Evolutionary conservation across 2,113 vertebrate species (phyloP), one percentile per base, ranked within the genome.

Genomic region (Sphyrna mokarran): DNA sequence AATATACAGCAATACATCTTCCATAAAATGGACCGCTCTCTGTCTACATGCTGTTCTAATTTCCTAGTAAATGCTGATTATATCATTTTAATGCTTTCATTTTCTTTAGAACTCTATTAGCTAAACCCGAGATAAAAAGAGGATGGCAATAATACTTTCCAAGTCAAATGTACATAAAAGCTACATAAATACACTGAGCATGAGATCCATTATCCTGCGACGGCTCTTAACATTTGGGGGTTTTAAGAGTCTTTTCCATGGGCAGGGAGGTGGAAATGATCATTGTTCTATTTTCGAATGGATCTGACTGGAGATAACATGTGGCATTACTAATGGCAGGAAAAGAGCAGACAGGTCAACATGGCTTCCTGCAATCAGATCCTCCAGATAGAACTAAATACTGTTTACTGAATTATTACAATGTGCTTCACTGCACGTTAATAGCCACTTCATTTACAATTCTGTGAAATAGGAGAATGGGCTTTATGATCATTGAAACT

Each of bases 311-410:
- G 97, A 97, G 97, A 97, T 96, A 97, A 96, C 96, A 95, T 96
- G 96, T 90, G 63, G 96, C 96, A 96, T 96, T 96, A 97, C 96
- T 96, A 96, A 97, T 97, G 97, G 97, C 97, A 97, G 97, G 97
- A 98, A 98, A 96, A 97, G 94, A 96, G 14, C 94, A 95, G 93
- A 72, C 95, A 96, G 97, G 97, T 97, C 97, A 97, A 97, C 97
- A 97, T 96, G 93, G 96, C 96, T 98, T 98, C 97, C 97, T 97
- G 97, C 97, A 98, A 98, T 97, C 96, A 96, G 97, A 96, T 96
- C 3, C 70, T 96, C 98, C 97, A 87, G 96, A 97, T 97, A 96
- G 18, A 68, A 90, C 37, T 63, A 93, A 66, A 66, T 66, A 97
- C 97, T 96, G 95, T 96, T 96, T 96, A 96, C 96, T 96, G 96